Evolutionary conservation across 64 coral and sea anemone species (phyloP).

Genomic region (Stylophora pistillata): DNA sequence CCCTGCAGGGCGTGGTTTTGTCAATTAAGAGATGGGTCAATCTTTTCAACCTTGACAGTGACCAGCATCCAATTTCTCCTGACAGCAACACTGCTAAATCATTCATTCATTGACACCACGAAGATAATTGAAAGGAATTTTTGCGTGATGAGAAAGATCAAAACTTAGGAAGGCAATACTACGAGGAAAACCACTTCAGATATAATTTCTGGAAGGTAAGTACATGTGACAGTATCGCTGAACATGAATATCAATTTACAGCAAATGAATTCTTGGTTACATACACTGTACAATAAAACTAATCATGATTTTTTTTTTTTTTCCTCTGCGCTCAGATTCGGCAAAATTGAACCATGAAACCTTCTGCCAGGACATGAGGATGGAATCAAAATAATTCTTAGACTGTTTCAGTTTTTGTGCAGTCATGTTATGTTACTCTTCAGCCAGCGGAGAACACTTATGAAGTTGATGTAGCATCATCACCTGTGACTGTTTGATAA

Average conservation of each 20-base stretch:
- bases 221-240: not conserved
- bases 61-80: too few relatives aligned
- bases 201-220: not conserved
- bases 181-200: not conserved
- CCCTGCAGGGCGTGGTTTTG: too few relatives aligned
- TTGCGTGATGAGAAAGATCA: too few relatives aligned
- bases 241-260: not conserved
- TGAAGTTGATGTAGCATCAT: not conserved
- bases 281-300: constrained; percentile 27
- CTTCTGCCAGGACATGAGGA: not conserved
- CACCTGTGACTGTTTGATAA: not conserved
- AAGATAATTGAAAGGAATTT: not conserved
- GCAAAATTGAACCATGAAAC: not conserved
- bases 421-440: not conserved
- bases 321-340: not conserved
- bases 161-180: not conserved
- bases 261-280: not conserved
- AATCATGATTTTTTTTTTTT: not conserved
- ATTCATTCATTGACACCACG: not conserved
- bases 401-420: not conserved
- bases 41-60: too few relatives aligned
- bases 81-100: too few relatives aligned
- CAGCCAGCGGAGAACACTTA: not conserved
- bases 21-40: too few relatives aligned
- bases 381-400: not conserved